Evolutionary conservation across 2,797 vertebrate genomes (phyloP), one percentile per base, ranked within the genome.

Genomic region (Silurus lanzhouensis): DNA sequence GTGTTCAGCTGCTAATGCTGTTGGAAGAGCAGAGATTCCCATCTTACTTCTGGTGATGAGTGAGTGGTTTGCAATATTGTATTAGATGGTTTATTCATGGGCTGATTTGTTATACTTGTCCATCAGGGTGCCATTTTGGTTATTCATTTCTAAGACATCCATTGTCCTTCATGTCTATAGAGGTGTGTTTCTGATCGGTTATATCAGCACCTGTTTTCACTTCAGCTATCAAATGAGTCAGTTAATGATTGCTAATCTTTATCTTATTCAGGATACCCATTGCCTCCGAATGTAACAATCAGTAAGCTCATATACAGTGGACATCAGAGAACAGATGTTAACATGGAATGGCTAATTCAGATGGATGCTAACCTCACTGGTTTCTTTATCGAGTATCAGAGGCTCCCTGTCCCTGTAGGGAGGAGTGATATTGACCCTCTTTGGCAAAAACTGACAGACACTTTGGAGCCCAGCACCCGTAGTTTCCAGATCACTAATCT

Each of bases 281-380:
- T 95, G 75, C 96, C 97, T 0, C 97, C 96, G 52, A 97, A 98
- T 0, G 95, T 96, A n/a, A 97, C 96, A 82, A 95, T 98, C 91
- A 94, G 95, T 91, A 95, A 85, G 82, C 94, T 97, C 74, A 89
- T 87, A 46, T 98, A 97, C 88, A 95, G 88, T 79, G 94, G 92
- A 19, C 93, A 88, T 8, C 92, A 94, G 1, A 94, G 95, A 61
- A 95, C 93, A 0, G 96, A 97, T 89, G 97, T 97, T 91, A 94
- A 96, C 85, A 82, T 98, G 89, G 95, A 96, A 77, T 97, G 97
- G 97, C 86, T 91, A 81, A 91, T 90, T 5, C 22, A 91, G 6
- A 93, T 90, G 0, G 22, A 93, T 0, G 95, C 93, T 38, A 93
- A 96, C 66, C 91, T 97, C 87, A 97, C 97, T 0, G 95, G 96